Evolutionary conservation across 2,888 invertebrate genomes (phyloP).

Genomic region (Phymatocera aterrima): DNA sequence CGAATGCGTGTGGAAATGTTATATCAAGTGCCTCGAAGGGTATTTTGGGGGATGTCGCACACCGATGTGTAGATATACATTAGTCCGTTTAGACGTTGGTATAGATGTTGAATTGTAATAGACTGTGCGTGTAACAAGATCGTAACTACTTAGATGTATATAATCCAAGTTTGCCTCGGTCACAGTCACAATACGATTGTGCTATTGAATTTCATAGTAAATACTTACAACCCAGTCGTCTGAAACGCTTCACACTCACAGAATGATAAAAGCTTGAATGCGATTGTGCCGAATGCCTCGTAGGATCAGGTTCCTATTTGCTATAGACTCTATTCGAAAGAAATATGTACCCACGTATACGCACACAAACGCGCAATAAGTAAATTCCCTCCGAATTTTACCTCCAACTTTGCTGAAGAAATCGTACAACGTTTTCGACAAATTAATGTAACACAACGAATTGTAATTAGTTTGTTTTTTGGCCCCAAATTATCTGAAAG

Average conservation of each 20-base stretch:
- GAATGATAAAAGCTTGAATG: slow-evolving; percentile 19
- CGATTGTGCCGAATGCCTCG: slow-evolving; percentile 7
- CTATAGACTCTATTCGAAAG: not conserved
- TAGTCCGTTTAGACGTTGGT: too few relatives aligned
- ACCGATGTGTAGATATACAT: not conserved
- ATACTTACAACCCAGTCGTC: not conserved
- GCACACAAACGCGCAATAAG: not conserved
- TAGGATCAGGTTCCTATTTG: slow-evolving; percentile 1
- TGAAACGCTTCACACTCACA: not conserved
- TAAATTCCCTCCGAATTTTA: not conserved
- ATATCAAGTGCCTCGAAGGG: not conserved
- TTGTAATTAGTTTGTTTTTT: not conserved
- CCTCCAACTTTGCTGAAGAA: not conserved
- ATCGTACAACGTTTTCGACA: not conserved
- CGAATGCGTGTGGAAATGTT: not conserved
- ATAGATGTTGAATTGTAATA: too few relatives aligned
- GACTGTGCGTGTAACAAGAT: not conserved
- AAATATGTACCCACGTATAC: not conserved
- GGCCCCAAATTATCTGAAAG: not conserved
- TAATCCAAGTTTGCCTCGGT: not conserved
- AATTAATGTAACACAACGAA: not conserved
- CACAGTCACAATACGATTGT: slow-evolving; percentile 21
- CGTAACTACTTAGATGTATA: not conserved
- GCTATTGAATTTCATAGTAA: slow-evolving; percentile 11
- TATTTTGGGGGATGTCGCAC: not conserved